phyloP scores from a whole-genome alignment of 2,888 invertebrate genomes.

The Punctoribates punctum region DNA sequence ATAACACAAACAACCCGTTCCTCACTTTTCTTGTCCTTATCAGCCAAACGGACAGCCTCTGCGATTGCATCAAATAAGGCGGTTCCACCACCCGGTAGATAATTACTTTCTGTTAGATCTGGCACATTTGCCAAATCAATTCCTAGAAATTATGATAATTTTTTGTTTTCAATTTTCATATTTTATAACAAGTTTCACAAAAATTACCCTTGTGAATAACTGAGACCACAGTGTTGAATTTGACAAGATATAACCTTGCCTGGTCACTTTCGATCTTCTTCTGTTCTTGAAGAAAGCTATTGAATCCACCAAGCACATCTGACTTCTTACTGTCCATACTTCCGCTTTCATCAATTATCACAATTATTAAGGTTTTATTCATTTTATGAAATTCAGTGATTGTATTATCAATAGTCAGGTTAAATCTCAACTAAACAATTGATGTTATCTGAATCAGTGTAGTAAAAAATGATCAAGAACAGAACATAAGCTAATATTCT shows the following conservation, averaged over 20 bases:
- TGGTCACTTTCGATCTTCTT: neutral
- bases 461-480: too few species aligned
- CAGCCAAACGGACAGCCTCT: neutral
- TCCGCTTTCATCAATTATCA: neutral
- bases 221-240: neutral
- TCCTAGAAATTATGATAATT: too few species aligned
- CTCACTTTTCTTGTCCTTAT: neutral
- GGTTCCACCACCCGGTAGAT: neutral
- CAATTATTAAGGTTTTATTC: neutral
- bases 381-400: too few species aligned
- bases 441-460: too few species aligned
- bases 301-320: conserved; percentile 1
- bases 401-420: too few species aligned
- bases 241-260: neutral
- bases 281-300: neutral
- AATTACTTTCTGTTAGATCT: neutral
- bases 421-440: too few species aligned
- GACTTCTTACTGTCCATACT: neutral
- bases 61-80: conserved; percentile 5
- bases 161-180: too few species aligned
- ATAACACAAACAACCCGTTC: conserved; percentile 26
- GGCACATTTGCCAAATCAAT: neutral
- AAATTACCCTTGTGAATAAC: neutral
- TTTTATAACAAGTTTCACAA: too few species aligned
- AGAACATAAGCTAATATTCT: too few species aligned